A percentile compares a stretch with the other conserved stretches of the same genome.
Conservation (phyloP, 2,888 invertebrate species). For the Caradrina kadenii region DNA sequence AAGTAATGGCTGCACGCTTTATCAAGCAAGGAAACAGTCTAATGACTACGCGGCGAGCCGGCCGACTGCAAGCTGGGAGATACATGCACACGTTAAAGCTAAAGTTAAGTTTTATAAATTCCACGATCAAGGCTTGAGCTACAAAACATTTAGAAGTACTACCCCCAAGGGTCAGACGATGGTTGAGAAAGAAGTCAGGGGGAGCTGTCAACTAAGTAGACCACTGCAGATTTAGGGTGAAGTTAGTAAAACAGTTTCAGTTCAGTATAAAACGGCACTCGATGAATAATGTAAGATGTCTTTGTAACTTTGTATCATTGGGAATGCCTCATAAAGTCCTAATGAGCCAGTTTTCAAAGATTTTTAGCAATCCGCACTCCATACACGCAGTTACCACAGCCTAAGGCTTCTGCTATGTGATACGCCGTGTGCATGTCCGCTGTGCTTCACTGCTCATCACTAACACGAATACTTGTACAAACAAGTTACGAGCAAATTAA, state of each 20-base stretch:
- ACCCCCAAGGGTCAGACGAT: neutral
- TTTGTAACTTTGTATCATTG: too few relatives aligned
- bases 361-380: too few relatives aligned
- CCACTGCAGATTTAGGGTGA: neutral
- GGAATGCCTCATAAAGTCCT: neutral
- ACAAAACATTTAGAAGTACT: neutral
- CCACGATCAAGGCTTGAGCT: neutral
- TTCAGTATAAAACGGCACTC: too few relatives aligned
- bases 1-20: conserved; percentile 18
- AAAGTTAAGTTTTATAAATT: neutral
- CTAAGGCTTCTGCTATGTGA: too few relatives aligned
- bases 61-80: neutral
- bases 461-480: neutral
- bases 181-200: neutral
- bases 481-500: conserved; percentile 14
- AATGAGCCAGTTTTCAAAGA: too few relatives aligned
- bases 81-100: neutral
- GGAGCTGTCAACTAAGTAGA: too few relatives aligned
- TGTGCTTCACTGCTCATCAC: neutral
- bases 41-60: conserved; percentile 18
- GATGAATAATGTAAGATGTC: neutral
- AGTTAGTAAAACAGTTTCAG: neutral
- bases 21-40: conserved; percentile 18
- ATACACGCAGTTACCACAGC: too few relatives aligned
- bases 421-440: neutral